These are phyloP conservation scores for Clavelina lepadiformis DNA, from an alignment of 23 tunicate genomes.

Conservation along the genomic window DNA sequence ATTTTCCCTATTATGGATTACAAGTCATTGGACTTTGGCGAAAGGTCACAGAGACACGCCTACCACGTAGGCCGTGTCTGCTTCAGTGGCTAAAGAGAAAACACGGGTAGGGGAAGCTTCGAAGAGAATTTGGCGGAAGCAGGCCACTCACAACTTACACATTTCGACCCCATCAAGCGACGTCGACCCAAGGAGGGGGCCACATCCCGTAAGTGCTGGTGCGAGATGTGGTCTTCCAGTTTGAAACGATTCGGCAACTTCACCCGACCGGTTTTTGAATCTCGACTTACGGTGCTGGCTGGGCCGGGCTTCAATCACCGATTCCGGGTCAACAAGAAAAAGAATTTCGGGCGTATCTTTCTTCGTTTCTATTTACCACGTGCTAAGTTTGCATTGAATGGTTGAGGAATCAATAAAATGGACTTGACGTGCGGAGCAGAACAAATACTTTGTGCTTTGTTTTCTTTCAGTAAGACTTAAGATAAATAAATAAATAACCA, in stretches of 20 bases:
- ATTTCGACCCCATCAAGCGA: not conserved
- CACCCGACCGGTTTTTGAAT: slow-evolving; percentile 11
- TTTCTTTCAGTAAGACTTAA: too few species aligned
- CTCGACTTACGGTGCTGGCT: slow-evolving; percentile 35
- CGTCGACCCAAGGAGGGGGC: slow-evolving; percentile 17
- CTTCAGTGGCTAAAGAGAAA: slow-evolving; percentile 73
- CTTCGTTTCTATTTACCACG: not conserved
- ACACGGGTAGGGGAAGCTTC: not conserved
- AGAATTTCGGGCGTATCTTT: slow-evolving; percentile 10
- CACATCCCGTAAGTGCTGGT: slow-evolving; percentile 50
- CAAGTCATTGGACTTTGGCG: slow-evolving; percentile 81
- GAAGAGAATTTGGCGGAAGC: slow-evolving; percentile 24
- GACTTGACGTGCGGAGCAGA: slow-evolving; percentile 16
- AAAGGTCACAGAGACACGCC: slow-evolving; percentile 68
- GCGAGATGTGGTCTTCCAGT: slow-evolving; percentile 10
- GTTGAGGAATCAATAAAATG: not conserved
- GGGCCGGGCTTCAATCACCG: not conserved
- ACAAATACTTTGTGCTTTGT: slow-evolving; percentile 1
- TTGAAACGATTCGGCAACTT: not conserved
- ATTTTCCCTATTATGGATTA: slow-evolving; percentile 77
- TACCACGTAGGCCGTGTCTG: slow-evolving; percentile 65
- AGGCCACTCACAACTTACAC: slow-evolving; percentile 3
- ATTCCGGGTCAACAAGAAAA: not conserved
- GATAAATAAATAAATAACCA: too few species aligned
- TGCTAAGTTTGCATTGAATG: not conserved